These are phyloP conservation scores for Axea sp. DNA, from an alignment of 2,888 invertebrate species.

Conservation along the genomic window DNA sequence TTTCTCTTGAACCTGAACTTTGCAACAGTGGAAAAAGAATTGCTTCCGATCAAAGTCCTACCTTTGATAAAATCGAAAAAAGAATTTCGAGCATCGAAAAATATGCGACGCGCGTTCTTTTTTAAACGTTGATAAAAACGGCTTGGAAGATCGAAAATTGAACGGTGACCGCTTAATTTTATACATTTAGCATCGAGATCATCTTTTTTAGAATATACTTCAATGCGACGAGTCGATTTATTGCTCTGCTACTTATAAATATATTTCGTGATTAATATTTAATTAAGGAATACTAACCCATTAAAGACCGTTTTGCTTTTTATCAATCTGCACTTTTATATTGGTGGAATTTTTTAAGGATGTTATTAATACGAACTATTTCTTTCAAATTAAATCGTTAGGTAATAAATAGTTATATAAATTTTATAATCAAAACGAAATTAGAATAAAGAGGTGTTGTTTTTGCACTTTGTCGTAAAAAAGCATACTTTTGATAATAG, in stretches of 20 bases:
- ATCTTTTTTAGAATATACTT: conserved; percentile 14
- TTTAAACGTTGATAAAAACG: too few relatives aligned
- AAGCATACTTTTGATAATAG: too few relatives aligned
- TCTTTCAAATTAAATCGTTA: conserved; percentile 12
- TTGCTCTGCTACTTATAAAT: conserved; percentile 12
- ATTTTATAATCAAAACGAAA: neutral
- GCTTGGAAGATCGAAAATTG: too few relatives aligned
- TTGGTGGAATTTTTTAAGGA: neutral
- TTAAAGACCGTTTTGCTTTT: conserved; percentile 15
- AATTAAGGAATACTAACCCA: conserved; percentile 15
- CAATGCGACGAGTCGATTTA: neutral
- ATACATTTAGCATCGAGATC: neutral
- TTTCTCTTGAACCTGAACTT: neutral
- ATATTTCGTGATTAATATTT: conserved; percentile 9
- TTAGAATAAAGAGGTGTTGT: too few relatives aligned
- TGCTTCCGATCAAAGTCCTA: too few relatives aligned
- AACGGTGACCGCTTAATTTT: too few relatives aligned
- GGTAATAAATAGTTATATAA: neutral
- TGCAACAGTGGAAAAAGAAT: neutral
- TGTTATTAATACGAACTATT: conserved; percentile 7
- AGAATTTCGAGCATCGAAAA: too few relatives aligned
- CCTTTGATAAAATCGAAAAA: too few relatives aligned
- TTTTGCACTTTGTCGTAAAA: too few relatives aligned
- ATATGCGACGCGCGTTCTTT: too few relatives aligned
- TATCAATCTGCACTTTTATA: conserved; percentile 15